These are phyloP conservation scores for Hystrix cristata DNA, from an alignment of 2,113 vertebrate species.

Conservation along the genomic window DNA sequence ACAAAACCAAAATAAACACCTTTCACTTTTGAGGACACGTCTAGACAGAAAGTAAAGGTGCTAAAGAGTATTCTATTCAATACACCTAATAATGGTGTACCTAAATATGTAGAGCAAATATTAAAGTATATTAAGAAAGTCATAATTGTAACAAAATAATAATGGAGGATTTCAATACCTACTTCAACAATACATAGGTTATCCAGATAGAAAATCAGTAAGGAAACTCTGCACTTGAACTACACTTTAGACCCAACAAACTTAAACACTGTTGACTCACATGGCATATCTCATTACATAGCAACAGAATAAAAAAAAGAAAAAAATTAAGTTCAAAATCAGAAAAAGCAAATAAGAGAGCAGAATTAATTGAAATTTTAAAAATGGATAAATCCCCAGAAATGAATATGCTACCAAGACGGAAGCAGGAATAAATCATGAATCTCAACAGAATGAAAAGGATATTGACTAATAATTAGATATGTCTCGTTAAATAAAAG, in stretches of 20 bases:
- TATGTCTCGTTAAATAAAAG: not conserved
- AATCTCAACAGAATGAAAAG: not conserved
- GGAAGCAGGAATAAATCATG: not conserved
- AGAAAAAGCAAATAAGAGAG: not conserved
- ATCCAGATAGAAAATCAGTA: not conserved
- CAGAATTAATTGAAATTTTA: not conserved
- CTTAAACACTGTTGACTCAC: not conserved
- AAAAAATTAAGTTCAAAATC: not conserved
- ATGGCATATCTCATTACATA: not conserved
- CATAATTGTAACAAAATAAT: not conserved
- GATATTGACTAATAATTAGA: not conserved
- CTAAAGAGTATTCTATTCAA: not conserved
- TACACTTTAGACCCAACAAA: not conserved
- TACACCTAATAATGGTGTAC: not conserved
- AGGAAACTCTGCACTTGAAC: not conserved
- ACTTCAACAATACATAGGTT: not conserved
- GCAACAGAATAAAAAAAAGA: not conserved
- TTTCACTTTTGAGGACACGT: not conserved
- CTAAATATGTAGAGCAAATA: not conserved
- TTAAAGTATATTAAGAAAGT: not conserved
- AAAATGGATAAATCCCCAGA: not conserved
- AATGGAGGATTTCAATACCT: not conserved
- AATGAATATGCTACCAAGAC: not conserved
- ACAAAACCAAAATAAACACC: not conserved
- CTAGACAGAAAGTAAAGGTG: not conserved